Base-by-base conservation (phyloP, 2,888 invertebrate species). In the Stenurella melanura region DNA sequence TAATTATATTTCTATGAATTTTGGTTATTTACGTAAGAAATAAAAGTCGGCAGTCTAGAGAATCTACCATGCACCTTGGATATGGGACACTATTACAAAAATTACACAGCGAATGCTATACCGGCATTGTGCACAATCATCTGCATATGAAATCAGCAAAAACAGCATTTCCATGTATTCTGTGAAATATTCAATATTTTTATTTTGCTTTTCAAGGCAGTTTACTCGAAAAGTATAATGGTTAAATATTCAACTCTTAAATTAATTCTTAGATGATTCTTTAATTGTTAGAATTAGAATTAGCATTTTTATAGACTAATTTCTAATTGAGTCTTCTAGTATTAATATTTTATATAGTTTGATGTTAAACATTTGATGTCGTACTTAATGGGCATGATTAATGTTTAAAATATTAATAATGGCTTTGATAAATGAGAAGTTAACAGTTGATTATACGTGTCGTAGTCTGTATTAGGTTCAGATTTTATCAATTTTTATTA, bases 21-120 rank as follows among this genome's bases (percentile, higher is more conserved):
- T 72, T 61, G 63, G 63, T 30, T 70, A 73, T 61, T 76, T 67
- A 80, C 42, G 57, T 26, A 85, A 56, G 67, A 58, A 60, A 30
- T 17, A 71, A 87, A 87, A 87, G 86, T 87, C 86, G 87, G 87
- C 86, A 86, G 85, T 83, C 83, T 81, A 54, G 56, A 72, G n/a
- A 54, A 63, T 17, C 63, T 63, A 30, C n/a, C 50, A 50, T 72
- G 72, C 72, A 72, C 72, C 70, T 70, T 72, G 63, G 72, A 72
- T 63, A 38, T 60, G 72, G 72, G 63, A 72, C 72, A 72, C 72
- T 11, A 18, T 60, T 70, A 72, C 70, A 70, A 50, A 60, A 60
- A n/a, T 38, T 18, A 78, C 77, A 80, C 80, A 75, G 73, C 66
- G 77, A 76, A 77, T 80, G 80, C 79, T 80, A 63, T 26, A 75